A percentile compares a stretch with the other conserved stretches of the same genome.
Evolutionary conservation across 2,797 vertebrate genomes (phyloP).

Genomic region (Channa striata): DNA sequence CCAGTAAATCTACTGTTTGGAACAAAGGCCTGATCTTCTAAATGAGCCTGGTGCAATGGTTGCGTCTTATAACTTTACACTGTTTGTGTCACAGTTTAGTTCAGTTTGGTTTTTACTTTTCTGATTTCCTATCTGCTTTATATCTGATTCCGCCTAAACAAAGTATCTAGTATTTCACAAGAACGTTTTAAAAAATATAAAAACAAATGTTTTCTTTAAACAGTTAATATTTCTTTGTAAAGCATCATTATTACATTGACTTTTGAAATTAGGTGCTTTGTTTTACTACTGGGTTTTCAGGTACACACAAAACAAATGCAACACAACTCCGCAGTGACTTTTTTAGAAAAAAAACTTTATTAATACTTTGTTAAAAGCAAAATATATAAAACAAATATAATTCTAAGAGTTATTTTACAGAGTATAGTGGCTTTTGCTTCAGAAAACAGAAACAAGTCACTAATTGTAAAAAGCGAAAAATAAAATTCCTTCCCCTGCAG

Average conservation of each 20-base stretch:
- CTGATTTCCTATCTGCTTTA: too few relatives aligned
- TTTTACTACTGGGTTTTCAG: neutral
- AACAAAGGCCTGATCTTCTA: neutral
- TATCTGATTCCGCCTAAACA: too few relatives aligned
- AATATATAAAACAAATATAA: slow-evolving; percentile 72
- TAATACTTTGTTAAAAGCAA: slow-evolving; percentile 85
- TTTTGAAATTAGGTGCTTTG: neutral
- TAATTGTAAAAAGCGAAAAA: slow-evolving; percentile 91
- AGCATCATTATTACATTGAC: too few relatives aligned
- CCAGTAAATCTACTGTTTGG: neutral
- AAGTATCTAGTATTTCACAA: too few relatives aligned
- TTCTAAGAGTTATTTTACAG: slow-evolving; percentile 85
- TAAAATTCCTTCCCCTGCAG: slow-evolving; percentile 85
- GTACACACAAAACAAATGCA: neutral
- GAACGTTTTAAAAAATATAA: too few relatives aligned
- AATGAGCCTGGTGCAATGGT: neutral
- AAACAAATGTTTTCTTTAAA: too few relatives aligned
- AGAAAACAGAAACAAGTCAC: slow-evolving; percentile 95
- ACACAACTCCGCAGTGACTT: neutral
- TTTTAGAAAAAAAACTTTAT: slow-evolving; percentile 82
- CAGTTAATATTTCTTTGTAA: too few relatives aligned
- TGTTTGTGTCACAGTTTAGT: neutral
- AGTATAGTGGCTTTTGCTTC: slow-evolving; percentile 90
- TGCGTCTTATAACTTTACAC: too few relatives aligned
- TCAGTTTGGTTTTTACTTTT: neutral